Evolutionary conservation across 2,888 invertebrate species (phyloP).

Genomic region (Gymnosoma rotundatum): DNA sequence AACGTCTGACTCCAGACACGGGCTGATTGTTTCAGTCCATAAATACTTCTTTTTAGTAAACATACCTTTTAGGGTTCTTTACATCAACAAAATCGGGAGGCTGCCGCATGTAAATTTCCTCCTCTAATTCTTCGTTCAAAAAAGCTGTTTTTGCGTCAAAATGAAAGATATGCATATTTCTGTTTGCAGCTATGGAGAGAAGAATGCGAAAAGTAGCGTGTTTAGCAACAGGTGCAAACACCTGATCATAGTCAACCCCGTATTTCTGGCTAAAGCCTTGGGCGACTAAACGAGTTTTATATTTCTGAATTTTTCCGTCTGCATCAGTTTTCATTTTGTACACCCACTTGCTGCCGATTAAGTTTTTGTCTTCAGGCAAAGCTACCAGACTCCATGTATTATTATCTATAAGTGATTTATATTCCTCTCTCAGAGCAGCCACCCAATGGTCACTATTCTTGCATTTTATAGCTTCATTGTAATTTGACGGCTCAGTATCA

Average conservation of each 20-base stretch:
- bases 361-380: slow-evolving; percentile 18
- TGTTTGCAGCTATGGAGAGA: too few species aligned
- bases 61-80: slow-evolving; percentile 37
- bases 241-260: too few species aligned
- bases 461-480: background rate
- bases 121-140: slow-evolving; percentile 31
- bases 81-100: slow-evolving; percentile 57
- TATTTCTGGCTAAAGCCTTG: background rate
- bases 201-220: background rate
- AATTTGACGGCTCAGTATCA: too few species aligned
- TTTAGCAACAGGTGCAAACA: background rate
- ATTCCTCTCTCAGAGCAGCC: too few species aligned
- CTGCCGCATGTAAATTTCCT: slow-evolving; percentile 62
- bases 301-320: too few species aligned
- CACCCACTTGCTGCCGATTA: slow-evolving; percentile 1
- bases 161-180: slow-evolving; percentile 22
- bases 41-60: slow-evolving; percentile 53
- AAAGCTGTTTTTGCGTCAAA: slow-evolving; percentile 65
- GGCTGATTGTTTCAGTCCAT: slow-evolving; percentile 65
- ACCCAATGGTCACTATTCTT: too few species aligned
- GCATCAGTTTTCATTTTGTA: background rate
- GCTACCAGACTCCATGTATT: slow-evolving; percentile 12
- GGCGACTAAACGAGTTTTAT: background rate
- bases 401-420: background rate
- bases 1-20: slow-evolving; percentile 60